A percentile compares a stretch with the other conserved stretches of the same genome.
Evolutionary conservation across 53 echinoderm and acorn worm genomes (phyloP).

Genomic region (Apostichopus leukothele): DNA sequence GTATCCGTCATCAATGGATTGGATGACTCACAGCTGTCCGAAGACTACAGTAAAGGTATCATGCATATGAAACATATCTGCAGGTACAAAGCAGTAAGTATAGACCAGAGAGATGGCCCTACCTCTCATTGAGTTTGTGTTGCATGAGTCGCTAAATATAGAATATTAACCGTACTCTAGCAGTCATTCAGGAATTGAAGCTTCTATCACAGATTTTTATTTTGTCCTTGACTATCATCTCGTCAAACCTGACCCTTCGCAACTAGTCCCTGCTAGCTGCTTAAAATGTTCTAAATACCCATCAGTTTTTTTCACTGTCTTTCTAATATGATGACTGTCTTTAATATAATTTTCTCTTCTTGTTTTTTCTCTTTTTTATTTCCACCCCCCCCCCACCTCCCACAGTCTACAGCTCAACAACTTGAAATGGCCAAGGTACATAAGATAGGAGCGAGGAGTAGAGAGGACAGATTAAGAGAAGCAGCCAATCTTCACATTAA

Average conservation of each 20-base stretch:
- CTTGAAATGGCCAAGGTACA: constrained; percentile 75
- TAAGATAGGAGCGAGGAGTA: constrained; percentile 30
- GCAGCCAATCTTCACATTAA: constrained; percentile 85
- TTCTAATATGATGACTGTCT: too few relatives aligned
- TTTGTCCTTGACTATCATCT: too few relatives aligned
- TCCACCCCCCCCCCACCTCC: too few relatives aligned
- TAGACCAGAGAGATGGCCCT: too few relatives aligned
- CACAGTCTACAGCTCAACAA: constrained; percentile 91
- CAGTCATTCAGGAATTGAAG: too few relatives aligned
- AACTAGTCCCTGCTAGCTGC: too few relatives aligned
- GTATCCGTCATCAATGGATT: constrained; percentile 89
- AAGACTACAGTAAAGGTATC: constrained; percentile 81
- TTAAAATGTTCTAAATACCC: too few relatives aligned
- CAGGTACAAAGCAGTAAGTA: constrained; percentile 88
- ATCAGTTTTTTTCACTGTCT: neutral
- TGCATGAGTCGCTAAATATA: too few relatives aligned
- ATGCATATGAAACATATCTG: constrained; percentile 90
- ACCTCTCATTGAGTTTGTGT: too few relatives aligned
- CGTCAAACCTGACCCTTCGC: too few relatives aligned
- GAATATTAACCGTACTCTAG: too few relatives aligned
- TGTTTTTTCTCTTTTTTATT: neutral
- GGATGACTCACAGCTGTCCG: constrained; percentile 77
- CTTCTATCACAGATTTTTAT: too few relatives aligned
- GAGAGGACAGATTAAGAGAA: constrained; percentile 85
- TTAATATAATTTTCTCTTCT: neutral